Percentiles rank a stretch among this genome's conserved stretches.
Conservation (phyloP, 1,140 invertebrate genomes). For the Cydia splendana region DNA sequence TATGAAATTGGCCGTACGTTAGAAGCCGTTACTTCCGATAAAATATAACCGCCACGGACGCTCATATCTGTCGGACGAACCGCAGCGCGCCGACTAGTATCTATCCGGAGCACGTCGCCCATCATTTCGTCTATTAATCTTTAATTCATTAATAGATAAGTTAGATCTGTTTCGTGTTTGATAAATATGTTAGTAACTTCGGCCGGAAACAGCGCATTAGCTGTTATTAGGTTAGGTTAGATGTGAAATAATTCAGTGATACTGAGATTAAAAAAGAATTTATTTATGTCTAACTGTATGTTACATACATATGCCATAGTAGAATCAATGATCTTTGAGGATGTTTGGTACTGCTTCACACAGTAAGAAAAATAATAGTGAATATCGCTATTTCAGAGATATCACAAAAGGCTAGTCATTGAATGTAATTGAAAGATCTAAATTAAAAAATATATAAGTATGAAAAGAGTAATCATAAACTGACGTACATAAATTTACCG, state of each 20-base stretch:
- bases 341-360: too few species aligned
- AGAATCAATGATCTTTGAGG: too few species aligned
- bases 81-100: slow-evolving; percentile 48
- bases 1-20: slow-evolving; percentile 80
- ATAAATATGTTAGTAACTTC: slow-evolving; percentile 35
- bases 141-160: slow-evolving; percentile 58
- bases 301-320: too few species aligned
- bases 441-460: too few species aligned
- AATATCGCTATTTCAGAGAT: too few species aligned
- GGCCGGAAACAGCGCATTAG: neutral
- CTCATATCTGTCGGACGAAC: slow-evolving; percentile 73
- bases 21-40: slow-evolving; percentile 77
- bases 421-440: too few species aligned
- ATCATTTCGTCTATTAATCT: slow-evolving; percentile 63
- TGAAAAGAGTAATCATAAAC: too few species aligned
- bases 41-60: slow-evolving; percentile 72
- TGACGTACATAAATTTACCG: too few species aligned
- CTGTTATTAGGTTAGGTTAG: neutral
- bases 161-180: slow-evolving; percentile 38
- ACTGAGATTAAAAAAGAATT: neutral
- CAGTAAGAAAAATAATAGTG: too few species aligned
- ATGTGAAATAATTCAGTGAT: neutral
- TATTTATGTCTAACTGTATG: too few species aligned
- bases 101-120: slow-evolving; percentile 57
- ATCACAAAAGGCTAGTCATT: too few species aligned